Conservation (phyloP, 1,140 invertebrate species). For the Acromyrmex charruanus region DNA sequence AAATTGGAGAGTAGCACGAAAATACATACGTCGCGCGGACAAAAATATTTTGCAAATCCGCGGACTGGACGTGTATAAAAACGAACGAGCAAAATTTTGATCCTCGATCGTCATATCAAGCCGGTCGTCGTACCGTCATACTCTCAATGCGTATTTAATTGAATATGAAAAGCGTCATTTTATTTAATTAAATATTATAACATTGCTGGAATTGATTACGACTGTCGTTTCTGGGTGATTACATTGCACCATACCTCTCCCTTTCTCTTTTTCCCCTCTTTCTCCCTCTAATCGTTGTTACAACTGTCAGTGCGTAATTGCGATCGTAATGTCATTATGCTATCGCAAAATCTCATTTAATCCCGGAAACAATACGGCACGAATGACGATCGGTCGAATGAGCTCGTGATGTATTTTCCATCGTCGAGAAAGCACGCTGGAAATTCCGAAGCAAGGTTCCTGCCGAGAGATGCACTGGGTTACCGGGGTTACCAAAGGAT, state of each 20-base stretch:
- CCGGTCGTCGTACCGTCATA: neutral
- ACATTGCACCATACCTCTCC: neutral
- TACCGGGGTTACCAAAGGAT: constrained; percentile 41
- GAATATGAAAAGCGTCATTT: neutral
- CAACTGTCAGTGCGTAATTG: neutral
- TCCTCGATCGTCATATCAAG: neutral
- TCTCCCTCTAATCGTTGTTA: neutral
- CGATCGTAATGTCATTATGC: constrained; percentile 26
- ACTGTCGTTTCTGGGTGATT: constrained; percentile 15
- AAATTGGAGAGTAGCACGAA: neutral
- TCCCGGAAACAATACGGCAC: constrained; percentile 8
- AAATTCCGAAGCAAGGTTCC: constrained; percentile 11
- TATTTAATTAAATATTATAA: constrained; percentile 42
- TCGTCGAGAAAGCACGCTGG: constrained; percentile 48
- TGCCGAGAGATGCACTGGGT: constrained; percentile 8
- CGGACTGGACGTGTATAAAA: neutral
- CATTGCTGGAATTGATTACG: constrained; percentile 14
- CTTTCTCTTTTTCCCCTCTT: neutral
- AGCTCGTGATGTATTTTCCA: constrained; percentile 32
- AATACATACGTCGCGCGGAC: neutral
- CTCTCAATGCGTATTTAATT: constrained; percentile 7
- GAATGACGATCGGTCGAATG: constrained; percentile 14
- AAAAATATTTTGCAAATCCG: constrained; percentile 13
- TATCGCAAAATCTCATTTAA: constrained; percentile 35
- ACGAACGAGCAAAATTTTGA: neutral